Percentiles rank a stretch among this genome's conserved stretches.
phyloP scores from a whole-genome alignment of 53 echinoderm and acorn worm genomes.

The Paracentrotus lividus region DNA sequence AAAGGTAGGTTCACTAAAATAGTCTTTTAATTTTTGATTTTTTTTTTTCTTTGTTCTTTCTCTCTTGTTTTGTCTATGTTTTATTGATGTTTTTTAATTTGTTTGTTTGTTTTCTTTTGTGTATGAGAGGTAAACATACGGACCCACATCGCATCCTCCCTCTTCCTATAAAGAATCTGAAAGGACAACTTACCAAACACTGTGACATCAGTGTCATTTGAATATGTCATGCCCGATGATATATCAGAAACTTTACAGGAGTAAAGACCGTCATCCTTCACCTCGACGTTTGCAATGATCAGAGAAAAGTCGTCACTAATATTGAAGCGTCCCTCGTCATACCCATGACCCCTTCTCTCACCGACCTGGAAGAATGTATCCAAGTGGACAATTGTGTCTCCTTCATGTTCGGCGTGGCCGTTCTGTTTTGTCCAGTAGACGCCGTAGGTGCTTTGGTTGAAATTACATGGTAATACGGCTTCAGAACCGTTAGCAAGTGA shows the following conservation, averaged over 20 bases:
- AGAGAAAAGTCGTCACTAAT: slow-evolving; percentile 10
- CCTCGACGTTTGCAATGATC: neutral
- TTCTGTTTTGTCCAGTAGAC: neutral
- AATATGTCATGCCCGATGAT: neutral
- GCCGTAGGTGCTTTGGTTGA: neutral
- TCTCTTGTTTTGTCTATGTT: no score
- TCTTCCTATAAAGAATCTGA: neutral
- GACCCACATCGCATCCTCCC: no score
- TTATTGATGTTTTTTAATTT: no score
- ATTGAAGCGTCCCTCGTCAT: neutral
- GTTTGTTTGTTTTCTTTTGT: no score
- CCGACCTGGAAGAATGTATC: neutral
- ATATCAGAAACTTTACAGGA: slow-evolving; percentile 1
- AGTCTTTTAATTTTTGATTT: no score
- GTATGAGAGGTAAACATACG: no score
- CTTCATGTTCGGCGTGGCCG: neutral
- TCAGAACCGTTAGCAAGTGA: neutral
- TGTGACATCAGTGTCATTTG: neutral
- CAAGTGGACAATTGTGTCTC: neutral
- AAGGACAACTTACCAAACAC: neutral
- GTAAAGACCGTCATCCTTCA: neutral
- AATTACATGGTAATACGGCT: neutral
- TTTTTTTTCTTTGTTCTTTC: no score
- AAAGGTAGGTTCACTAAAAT: no score
- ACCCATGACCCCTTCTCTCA: neutral